These are phyloP conservation scores for Tyto alba DNA, from an alignment of 2,113 vertebrate genomes.

Conservation along the genomic window DNA sequence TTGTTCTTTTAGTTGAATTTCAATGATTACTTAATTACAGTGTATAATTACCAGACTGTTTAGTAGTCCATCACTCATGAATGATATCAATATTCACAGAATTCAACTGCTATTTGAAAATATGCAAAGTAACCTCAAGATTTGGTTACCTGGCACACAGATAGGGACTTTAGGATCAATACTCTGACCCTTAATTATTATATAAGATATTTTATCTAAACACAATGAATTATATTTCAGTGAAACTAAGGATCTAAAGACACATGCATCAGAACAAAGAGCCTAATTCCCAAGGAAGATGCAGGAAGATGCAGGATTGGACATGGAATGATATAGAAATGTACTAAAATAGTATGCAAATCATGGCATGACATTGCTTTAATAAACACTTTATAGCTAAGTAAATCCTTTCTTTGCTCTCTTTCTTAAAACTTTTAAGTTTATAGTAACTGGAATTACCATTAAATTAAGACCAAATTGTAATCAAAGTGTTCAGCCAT, in stretches of 20 bases:
- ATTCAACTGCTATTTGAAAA: background rate
- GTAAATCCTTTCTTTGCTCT: background rate
- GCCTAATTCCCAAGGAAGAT: background rate
- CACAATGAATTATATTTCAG: background rate
- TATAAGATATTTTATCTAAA: background rate
- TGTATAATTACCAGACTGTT: background rate
- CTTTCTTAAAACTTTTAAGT: background rate
- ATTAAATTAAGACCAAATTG: background rate
- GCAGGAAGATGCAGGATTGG: background rate
- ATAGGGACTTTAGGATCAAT: background rate
- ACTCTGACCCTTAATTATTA: background rate
- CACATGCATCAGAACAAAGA: background rate
- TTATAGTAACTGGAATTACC: background rate
- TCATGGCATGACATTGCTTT: fast-evolving
- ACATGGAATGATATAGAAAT: background rate
- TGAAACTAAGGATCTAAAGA: background rate
- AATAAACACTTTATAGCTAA: background rate
- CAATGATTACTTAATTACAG: background rate
- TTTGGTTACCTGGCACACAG: background rate
- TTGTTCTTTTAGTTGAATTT: background rate
- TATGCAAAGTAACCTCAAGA: background rate
- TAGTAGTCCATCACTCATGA: background rate
- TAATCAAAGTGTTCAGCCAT: background rate
- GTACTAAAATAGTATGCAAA: background rate
- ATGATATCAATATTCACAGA: background rate